A percentile compares a stretch with the other conserved stretches of the same genome.
Conservation (phyloP, 2,888 invertebrate genomes). For the Amiota minor region DNA sequence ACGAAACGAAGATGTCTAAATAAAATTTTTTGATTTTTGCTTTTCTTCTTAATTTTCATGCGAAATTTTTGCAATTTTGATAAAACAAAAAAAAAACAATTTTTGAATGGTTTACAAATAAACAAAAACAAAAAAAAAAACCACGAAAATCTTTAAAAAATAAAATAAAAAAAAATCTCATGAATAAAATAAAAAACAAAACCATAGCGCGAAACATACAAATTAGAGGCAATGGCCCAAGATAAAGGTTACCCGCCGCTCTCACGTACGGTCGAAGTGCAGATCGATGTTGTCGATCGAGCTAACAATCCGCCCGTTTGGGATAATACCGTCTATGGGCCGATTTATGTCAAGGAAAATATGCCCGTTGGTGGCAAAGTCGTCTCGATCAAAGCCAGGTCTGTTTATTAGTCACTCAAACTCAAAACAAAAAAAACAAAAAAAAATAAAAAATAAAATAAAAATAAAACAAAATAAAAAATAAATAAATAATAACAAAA, state of each 20-base stretch:
- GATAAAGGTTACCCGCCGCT: constrained; percentile 97
- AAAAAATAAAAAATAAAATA: not conserved
- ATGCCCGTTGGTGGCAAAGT: constrained; percentile 98
- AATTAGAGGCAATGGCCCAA: constrained; percentile 98
- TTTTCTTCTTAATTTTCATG: constrained; percentile 48
- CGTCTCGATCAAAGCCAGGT: constrained; percentile 99
- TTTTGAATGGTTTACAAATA: constrained; percentile 20
- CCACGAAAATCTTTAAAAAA: constrained; percentile 45
- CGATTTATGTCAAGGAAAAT: constrained; percentile 98
- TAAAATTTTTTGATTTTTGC: constrained; percentile 50
- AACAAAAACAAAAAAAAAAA: not conserved
- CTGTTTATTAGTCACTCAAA: constrained; percentile 75
- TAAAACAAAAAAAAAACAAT: constrained; percentile 33
- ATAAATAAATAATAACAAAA: not conserved
- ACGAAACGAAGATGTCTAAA: constrained; percentile 20
- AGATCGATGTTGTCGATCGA: constrained; percentile 98
- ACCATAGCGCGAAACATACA: constrained; percentile 93
- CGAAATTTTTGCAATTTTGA: constrained; percentile 52
- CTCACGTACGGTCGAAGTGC: constrained; percentile 97
- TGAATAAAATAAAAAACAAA: constrained; percentile 7
- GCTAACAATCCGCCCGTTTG: constrained; percentile 98
- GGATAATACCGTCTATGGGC: constrained; percentile 97
- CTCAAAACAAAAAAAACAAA: constrained; percentile 39
- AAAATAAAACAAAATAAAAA: constrained; percentile 4
- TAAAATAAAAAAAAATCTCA: constrained; percentile 44